phyloP scores from a whole-genome alignment of 1,140 invertebrate genomes.

The Drosophila willistoni region DNA sequence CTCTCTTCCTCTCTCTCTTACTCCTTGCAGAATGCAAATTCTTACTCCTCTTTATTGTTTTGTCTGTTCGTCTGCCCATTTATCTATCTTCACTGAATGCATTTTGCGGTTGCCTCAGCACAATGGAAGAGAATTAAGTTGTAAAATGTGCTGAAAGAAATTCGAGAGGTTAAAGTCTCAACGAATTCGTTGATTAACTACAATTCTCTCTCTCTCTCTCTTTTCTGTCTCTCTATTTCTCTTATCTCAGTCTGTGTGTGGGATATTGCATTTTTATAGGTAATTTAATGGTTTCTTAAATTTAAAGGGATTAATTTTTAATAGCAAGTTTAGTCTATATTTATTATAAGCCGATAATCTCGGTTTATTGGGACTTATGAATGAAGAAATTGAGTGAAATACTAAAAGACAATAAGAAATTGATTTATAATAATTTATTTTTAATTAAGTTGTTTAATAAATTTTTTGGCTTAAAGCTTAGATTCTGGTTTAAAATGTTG shows the following conservation, averaged over 20 bases:
- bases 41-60: slow-evolving; percentile 32
- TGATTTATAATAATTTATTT: neutral
- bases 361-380: neutral
- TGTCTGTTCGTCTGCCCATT: neutral
- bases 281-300: slow-evolving; percentile 43
- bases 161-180: slow-evolving; percentile 32
- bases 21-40: slow-evolving; percentile 69
- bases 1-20: slow-evolving; percentile 20
- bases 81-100: slow-evolving; percentile 33
- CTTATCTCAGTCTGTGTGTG: slow-evolving; percentile 10
- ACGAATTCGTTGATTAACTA: slow-evolving; percentile 49
- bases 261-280: slow-evolving; percentile 49
- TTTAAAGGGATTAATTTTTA: slow-evolving; percentile 5
- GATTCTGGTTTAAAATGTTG: too few relatives aligned
- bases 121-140: slow-evolving; percentile 71
- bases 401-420: neutral
- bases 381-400: neutral
- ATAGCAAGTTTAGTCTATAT: neutral
- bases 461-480: too few relatives aligned
- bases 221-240: slow-evolving; percentile 10
- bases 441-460: neutral
- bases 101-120: slow-evolving; percentile 33
- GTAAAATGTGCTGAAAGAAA: slow-evolving; percentile 74
- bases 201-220: slow-evolving; percentile 19
- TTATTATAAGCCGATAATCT: slow-evolving; percentile 11